A percentile compares a stretch with the other conserved stretches of the same genome.
phyloP scores from a whole-genome alignment of 2,113 vertebrate genomes.

The Quiscalus mexicanus region DNA sequence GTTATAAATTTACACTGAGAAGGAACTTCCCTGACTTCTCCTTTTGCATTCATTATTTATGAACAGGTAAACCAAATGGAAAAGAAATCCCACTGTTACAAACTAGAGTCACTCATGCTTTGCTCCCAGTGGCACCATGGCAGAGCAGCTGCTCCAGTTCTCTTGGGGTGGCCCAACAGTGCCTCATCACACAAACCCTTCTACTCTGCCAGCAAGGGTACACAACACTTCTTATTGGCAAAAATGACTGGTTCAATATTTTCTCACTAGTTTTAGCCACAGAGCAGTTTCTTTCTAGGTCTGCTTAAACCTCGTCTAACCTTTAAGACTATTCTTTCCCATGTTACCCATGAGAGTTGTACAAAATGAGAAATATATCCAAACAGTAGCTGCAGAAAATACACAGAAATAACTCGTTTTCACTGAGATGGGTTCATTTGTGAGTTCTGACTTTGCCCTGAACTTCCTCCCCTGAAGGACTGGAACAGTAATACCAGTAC shows the following conservation, averaged over 20 bases:
- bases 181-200: not conserved
- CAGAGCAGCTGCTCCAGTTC: not conserved
- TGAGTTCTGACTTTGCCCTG: not conserved
- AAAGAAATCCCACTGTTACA: not conserved
- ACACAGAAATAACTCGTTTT: not conserved
- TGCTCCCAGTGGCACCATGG: not conserved
- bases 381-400: not conserved
- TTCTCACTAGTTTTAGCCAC: not conserved
- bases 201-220: not conserved
- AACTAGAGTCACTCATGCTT: not conserved
- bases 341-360: not conserved
- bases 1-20: not conserved
- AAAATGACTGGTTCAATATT: not conserved
- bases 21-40: not conserved
- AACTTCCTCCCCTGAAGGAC: not conserved
- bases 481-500: not conserved
- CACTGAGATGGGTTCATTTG: not conserved
- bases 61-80: not conserved
- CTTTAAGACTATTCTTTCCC: not conserved
- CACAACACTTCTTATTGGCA: not conserved
- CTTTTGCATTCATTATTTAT: not conserved
- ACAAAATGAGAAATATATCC: not conserved
- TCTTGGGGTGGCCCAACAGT: accelerated
- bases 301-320: not conserved
- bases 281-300: not conserved